phyloP scores from a whole-genome alignment of 2,113 vertebrate genomes.

The Oryzias curvinotus region DNA sequence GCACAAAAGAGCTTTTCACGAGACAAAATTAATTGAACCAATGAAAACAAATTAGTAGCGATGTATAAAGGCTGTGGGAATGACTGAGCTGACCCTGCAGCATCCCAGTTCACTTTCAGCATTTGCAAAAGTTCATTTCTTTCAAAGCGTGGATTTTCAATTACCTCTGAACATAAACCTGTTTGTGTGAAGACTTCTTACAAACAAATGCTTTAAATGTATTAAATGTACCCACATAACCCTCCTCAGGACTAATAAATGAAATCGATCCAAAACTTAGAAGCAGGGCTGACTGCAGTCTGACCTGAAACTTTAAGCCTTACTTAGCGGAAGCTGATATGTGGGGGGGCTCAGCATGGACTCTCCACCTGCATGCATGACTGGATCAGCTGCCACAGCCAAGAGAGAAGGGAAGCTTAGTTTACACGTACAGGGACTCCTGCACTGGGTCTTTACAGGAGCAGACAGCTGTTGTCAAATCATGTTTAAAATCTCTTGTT shows the following conservation, averaged over 20 bases:
- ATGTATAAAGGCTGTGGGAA: constrained; percentile 7
- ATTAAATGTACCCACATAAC: neutral
- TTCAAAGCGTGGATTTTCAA: constrained; percentile 1
- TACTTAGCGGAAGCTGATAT: no score
- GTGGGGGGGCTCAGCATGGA: no score
- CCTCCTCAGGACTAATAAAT: no score
- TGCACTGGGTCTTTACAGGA: no score
- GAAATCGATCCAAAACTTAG: no score
- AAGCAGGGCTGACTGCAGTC: no score
- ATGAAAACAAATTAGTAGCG: neutral
- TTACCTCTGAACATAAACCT: neutral
- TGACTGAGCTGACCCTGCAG: constrained; percentile 14
- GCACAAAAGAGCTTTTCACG: constrained; percentile 7
- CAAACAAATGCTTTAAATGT: neutral
- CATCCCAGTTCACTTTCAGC: neutral
- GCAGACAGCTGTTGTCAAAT: no score
- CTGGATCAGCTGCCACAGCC: neutral
- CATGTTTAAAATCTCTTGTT: no score
- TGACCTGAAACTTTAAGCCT: no score
- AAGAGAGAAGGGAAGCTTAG: neutral
- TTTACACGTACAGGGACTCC: no score
- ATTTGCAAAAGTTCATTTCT: neutral
- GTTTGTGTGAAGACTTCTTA: neutral
- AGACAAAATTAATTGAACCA: constrained; percentile 1
- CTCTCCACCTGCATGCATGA: no score